Base-by-base conservation (phyloP, 2,888 invertebrate genomes). In the Epistrophella euchroma region DNA sequence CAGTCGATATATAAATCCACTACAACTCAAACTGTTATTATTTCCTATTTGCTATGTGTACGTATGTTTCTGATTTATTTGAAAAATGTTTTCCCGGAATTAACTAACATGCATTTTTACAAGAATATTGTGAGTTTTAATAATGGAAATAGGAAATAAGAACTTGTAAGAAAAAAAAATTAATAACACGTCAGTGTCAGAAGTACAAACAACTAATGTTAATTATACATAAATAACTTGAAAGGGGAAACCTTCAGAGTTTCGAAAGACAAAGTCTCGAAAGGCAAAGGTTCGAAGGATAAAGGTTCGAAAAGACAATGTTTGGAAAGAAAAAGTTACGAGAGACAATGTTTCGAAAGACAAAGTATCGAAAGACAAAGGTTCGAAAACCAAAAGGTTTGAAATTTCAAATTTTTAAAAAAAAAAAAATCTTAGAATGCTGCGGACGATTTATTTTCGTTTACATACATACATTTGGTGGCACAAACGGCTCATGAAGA, bases 1-100 rank as follows among this genome's bases (percentile, higher is more conserved):
- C 74, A 11, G 58, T 78, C 64, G n/a, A 64, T 45, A 62, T 45
- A 73, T 40, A 68, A 32, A 56, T 56, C 71, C 22, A 2, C 28
- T 0, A 28, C 19, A 17, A 37, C 37, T 60, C 13, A 22, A 32
- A 17, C 11, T 55, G 28, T 55, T 1, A 22, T 43, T 43, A 43
- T 43, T n/a, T 17, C 45, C 13, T 22, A 50, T n/a, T n/a, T 22
- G 11, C 0, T 0, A 17, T 28, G 6, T 32, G 32, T 9, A 32
- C 32, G 32, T 45, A 25, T 25, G 50, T 52, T 52, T 52, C 15
- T 52, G 25, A 25, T 52, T 17, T 37, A 0, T 9, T 15, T 35
- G 19, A 19, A 11, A 58, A 58, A 2, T 58, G 4, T 43, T 11
- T 43, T 15, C 10, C 6, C n/a, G 22, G 2, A 62, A 43, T 43